These are phyloP conservation scores for Beris chalybata DNA, from an alignment of 2,888 invertebrate species.

Conservation along the genomic window DNA sequence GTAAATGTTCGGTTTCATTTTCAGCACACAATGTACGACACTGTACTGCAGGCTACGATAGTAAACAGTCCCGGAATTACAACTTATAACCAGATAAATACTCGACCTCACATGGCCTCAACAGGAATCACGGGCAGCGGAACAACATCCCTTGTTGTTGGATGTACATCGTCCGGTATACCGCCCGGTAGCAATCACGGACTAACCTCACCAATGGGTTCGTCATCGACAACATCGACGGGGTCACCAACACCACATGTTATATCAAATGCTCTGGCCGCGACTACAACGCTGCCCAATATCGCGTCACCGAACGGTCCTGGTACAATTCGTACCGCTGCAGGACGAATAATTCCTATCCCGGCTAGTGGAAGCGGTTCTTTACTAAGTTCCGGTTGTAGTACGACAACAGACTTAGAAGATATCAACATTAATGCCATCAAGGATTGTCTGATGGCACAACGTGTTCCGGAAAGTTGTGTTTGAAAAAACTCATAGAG, in stretches of 20 bases:
- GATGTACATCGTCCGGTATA: slow-evolving; percentile 35
- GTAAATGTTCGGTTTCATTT: not conserved
- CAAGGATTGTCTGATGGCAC: slow-evolving; percentile 83
- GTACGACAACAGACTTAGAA: slow-evolving; percentile 53
- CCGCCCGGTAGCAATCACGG: slow-evolving; percentile 8
- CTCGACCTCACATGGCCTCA: slow-evolving; percentile 51
- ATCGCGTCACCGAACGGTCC: slow-evolving; percentile 18
- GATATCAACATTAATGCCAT: slow-evolving; percentile 80
- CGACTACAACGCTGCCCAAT: slow-evolving; percentile 34
- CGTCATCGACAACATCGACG: slow-evolving; percentile 48
- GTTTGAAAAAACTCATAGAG: slow-evolving; percentile 61
- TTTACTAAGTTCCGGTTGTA: not conserved
- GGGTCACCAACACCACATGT: slow-evolving; percentile 43
- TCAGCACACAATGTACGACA: slow-evolving; percentile 36
- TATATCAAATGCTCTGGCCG: slow-evolving; percentile 43
- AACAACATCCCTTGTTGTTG: slow-evolving; percentile 19
- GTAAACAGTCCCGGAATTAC: slow-evolving; percentile 42
- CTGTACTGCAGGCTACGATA: slow-evolving; percentile 36
- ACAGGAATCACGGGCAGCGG: slow-evolving; percentile 35
- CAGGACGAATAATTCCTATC: slow-evolving; percentile 18
- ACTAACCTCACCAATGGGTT: slow-evolving; percentile 41
- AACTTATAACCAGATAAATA: slow-evolving; percentile 54
- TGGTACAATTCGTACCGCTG: slow-evolving; percentile 22
- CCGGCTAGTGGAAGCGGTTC: not conserved
- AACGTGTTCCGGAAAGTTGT: slow-evolving; percentile 85